A percentile compares a stretch with the other conserved stretches of the same genome.
Conservation (phyloP, 2,797 vertebrate genomes). For the Pseudomugil gertrudae region DNA sequence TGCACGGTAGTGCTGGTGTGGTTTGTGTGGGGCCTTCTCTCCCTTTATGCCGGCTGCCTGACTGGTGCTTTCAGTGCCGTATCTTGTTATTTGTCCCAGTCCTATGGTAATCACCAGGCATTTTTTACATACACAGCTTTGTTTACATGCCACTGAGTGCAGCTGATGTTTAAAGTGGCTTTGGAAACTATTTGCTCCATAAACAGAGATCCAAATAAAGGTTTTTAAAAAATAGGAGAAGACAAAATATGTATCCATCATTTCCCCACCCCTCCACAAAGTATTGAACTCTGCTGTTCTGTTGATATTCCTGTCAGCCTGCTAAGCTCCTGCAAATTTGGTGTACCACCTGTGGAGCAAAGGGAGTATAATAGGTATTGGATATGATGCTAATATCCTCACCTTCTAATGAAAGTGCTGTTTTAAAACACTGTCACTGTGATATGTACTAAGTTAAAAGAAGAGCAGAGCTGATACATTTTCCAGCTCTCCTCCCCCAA, state of each 20-base stretch:
- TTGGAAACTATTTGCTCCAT: slow-evolving; percentile 43
- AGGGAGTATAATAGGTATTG: slow-evolving; percentile 39
- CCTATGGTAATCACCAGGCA: slow-evolving; percentile 45
- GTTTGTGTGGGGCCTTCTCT: slow-evolving; percentile 28
- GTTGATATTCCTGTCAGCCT: slow-evolving; percentile 64
- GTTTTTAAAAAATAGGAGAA: background rate
- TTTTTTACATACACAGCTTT: slow-evolving; percentile 49
- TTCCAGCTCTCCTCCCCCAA: slow-evolving; percentile 50
- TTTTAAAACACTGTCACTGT: slow-evolving; percentile 56
- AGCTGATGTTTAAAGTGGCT: slow-evolving; percentile 58
- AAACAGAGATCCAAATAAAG: background rate
- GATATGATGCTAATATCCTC: slow-evolving; percentile 64
- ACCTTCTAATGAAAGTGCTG: slow-evolving; percentile 62
- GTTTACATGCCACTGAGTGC: slow-evolving; percentile 55
- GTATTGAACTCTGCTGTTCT: slow-evolving; percentile 19
- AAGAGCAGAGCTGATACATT: slow-evolving; percentile 54
- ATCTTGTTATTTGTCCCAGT: slow-evolving; percentile 32
- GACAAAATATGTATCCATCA: no score
- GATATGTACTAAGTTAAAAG: slow-evolving; percentile 58
- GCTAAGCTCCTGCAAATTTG: slow-evolving; percentile 50
- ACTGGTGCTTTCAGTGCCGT: slow-evolving; percentile 18
- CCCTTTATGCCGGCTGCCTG: slow-evolving; percentile 17
- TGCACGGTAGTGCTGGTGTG: slow-evolving; percentile 45
- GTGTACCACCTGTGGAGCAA: slow-evolving; percentile 47
- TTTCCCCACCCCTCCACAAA: background rate